These are phyloP conservation scores for Lateolabrax maculatus DNA, from an alignment of 2,797 vertebrate genomes.

Conservation along the genomic window DNA sequence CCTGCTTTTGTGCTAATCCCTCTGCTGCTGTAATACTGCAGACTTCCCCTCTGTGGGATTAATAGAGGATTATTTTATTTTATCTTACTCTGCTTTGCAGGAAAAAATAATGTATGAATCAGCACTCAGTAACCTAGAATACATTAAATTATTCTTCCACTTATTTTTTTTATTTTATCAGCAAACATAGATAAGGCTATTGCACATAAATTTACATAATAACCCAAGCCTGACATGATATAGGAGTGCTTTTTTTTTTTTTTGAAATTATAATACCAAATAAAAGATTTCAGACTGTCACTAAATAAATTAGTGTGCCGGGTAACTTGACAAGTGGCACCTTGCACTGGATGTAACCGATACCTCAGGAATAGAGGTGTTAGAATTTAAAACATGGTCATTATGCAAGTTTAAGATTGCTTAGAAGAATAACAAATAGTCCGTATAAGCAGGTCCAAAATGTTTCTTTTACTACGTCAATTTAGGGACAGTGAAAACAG, in stretches of 20 bases:
- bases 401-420: conserved; percentile 45
- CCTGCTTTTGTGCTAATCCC: too few relatives aligned
- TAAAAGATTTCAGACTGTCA: too few relatives aligned
- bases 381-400: conserved; percentile 72
- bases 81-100: conserved; percentile 12
- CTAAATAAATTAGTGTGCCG: conserved; percentile 34
- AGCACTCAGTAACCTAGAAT: not conserved
- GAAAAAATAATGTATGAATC: conserved; percentile 2
- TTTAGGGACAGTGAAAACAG: not conserved
- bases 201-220: not conserved
- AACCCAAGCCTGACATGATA: not conserved
- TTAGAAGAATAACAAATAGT: conserved; percentile 37
- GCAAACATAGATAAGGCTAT: too few relatives aligned
- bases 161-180: not conserved
- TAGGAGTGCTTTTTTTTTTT: not conserved
- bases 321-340: conserved; percentile 62
- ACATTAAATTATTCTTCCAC: not conserved
- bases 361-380: conserved; percentile 60
- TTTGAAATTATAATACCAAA: not conserved
- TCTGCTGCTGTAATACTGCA: too few relatives aligned
- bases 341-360: conserved; percentile 63
- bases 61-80: too few relatives aligned
- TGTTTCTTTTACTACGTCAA: not conserved
- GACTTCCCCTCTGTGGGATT: too few relatives aligned
- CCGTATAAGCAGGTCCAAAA: not conserved